These are phyloP conservation scores for Tenthredo notha DNA, from an alignment of 2,888 invertebrate species.

Conservation along the genomic window DNA sequence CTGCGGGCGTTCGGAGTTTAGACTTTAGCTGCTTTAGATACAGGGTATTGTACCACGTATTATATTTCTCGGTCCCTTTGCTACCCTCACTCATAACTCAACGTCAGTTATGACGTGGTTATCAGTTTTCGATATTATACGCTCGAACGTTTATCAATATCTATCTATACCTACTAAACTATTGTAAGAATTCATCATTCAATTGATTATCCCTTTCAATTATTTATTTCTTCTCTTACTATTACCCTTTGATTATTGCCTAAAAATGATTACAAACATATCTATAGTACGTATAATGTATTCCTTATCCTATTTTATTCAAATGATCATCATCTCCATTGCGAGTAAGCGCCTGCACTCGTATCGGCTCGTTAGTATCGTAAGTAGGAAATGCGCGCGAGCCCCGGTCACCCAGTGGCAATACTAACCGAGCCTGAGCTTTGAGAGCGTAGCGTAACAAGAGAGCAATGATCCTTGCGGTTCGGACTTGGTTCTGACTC, in stretches of 20 bases:
- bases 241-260: neutral
- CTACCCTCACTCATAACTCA: constrained; percentile 27
- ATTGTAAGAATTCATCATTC: neutral
- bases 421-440: neutral
- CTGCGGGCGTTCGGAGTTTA: constrained; percentile 47
- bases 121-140: constrained; percentile 15
- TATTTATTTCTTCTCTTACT: neutral
- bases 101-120: constrained; percentile 35
- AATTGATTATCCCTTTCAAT: neutral
- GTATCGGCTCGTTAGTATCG: constrained; percentile 18
- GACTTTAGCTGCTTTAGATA: constrained; percentile 32
- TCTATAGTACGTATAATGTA: neutral
- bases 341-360: neutral
- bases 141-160: constrained; percentile 35
- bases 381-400: neutral
- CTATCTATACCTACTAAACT: neutral
- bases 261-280: neutral
- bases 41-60: constrained; percentile 47
- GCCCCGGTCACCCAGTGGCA: constrained; percentile 41
- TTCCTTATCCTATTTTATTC: neutral
- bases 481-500: constrained; percentile 55
- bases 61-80: constrained; percentile 36
- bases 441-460: neutral
- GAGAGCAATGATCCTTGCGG: constrained; percentile 50
- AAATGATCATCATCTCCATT: neutral